Percentiles rank a stretch among this genome's conserved stretches.
Evolutionary conservation across 2,113 vertebrate species (phyloP).

Genomic region (Vulpes ferrilata): DNA sequence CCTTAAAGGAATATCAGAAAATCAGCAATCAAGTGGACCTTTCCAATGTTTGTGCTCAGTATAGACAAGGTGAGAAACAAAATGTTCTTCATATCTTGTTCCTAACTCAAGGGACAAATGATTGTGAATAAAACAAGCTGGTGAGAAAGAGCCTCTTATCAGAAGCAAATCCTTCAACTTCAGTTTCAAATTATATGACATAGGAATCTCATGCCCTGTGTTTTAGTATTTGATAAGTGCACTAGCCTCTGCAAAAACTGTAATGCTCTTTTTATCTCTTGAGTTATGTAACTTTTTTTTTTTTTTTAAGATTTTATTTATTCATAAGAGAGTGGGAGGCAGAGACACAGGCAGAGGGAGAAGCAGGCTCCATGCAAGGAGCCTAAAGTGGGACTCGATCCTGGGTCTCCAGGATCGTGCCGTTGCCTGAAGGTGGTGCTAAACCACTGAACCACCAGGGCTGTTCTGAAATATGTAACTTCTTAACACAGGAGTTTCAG

Average conservation of each 20-base stretch:
- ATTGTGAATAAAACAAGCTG: not conserved
- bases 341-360: too few relatives aligned
- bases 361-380: too few relatives aligned
- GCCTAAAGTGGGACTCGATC: too few relatives aligned
- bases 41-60: conserved; percentile 95
- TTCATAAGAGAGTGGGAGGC: too few relatives aligned
- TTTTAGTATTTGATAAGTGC: not conserved
- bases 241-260: not conserved
- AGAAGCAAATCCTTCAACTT: not conserved
- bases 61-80: conserved; percentile 93
- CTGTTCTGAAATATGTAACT: not conserved
- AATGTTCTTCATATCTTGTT: not conserved
- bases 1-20: conserved; percentile 95
- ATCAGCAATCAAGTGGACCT: conserved; percentile 98
- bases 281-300: not conserved
- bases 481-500: not conserved
- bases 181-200: not conserved
- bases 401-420: too few relatives aligned
- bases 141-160: not conserved
- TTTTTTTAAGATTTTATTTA: not conserved
- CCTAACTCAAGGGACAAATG: not conserved
- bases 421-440: too few relatives aligned
- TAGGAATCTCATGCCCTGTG: not conserved
- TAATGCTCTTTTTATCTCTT: not conserved
- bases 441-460: too few relatives aligned